Base-by-base conservation (phyloP, 2,797 vertebrate genomes). In the Microhierax caerulescens region DNA sequence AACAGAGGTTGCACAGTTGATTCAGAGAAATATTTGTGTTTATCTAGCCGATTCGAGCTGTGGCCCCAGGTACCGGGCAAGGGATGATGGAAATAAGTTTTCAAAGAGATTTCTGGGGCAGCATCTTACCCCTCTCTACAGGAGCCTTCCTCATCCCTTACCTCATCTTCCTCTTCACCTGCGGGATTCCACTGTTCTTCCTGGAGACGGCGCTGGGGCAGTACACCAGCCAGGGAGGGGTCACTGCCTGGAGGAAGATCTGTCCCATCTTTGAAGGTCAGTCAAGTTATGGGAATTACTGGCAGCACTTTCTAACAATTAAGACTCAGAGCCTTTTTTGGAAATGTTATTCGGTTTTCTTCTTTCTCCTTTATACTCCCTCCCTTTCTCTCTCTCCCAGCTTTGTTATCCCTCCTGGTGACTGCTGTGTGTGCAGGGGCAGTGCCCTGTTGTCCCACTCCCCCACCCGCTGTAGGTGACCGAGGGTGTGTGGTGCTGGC, bases 101-200 rank as follows among this genome's bases (percentile, higher is more conserved):
- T 85, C 61, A 37, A 70, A 75, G 57, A 79, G 18, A 8, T 82
- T 90, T 69, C 53, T 95, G 30, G 77, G 59, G 41, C 32, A 94
- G 11, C 21, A 57, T 79, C 34, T 81, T 23, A 15, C 5, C 34
- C 32, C 30, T 84, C 34, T 89, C 76, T 32, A 5, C 97, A 99
- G 99, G 98, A 85, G 99, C 98, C 65, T 99, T 99, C 98, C 98
- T 99, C 93, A 98, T 99, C 90, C 99, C 99, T 4, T 99, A 99
- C 96, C 98, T 99, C 91, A 97, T 99, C 93, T 99, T 99, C 98
- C 98, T 99, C 88, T 97, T 99, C 91, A 98, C 98, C 84, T 99
- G 99, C 1, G 99, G 99, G 67, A 98, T 99, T 83, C 99, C 99
- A 0, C 12, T 99, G 59, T 99, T 99, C 95, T 98, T 99, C 93